phyloP scores from a whole-genome alignment of 2,888 invertebrate species.

The Agrochola macilenta region DNA sequence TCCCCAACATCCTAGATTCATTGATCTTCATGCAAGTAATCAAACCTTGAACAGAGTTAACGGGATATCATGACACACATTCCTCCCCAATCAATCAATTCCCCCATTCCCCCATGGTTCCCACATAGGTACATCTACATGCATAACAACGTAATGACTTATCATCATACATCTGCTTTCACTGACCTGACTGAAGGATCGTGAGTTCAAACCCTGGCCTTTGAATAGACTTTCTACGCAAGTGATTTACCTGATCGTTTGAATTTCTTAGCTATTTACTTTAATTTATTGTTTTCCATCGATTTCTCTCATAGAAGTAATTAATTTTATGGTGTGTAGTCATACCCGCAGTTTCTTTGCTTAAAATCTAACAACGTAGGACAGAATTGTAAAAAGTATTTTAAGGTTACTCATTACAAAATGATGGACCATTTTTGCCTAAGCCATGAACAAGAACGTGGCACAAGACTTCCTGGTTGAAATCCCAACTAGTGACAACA shows the following conservation, averaged over 20 bases:
- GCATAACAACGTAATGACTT: constrained; percentile 37
- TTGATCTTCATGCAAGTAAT: not conserved
- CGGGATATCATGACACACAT: constrained; percentile 36
- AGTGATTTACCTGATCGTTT: constrained; percentile 49
- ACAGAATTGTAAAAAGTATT: not conserved
- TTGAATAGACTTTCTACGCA: constrained; percentile 50
- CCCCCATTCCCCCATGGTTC: not conserved
- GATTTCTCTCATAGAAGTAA: not conserved
- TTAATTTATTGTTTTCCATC: constrained; percentile 17
- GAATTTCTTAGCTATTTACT: constrained; percentile 16
- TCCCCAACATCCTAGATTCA: not conserved
- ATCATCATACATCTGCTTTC: constrained; percentile 52
- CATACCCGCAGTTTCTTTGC: not conserved
- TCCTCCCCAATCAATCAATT: not conserved
- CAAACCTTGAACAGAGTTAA: not conserved
- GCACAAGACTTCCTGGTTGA: no score
- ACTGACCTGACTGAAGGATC: constrained; percentile 39
- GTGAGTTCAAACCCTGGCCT: constrained; percentile 47
- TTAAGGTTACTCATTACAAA: not conserved
- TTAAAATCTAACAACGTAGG: not conserved
- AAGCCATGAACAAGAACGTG: not conserved
- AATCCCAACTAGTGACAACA: not conserved
- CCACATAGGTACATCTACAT: constrained; percentile 13
- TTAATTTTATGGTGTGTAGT: not conserved
- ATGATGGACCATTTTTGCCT: not conserved